Evolutionary conservation across 2,888 invertebrate genomes (phyloP).

Genomic region (Cylindroiulus punctatus): DNA sequence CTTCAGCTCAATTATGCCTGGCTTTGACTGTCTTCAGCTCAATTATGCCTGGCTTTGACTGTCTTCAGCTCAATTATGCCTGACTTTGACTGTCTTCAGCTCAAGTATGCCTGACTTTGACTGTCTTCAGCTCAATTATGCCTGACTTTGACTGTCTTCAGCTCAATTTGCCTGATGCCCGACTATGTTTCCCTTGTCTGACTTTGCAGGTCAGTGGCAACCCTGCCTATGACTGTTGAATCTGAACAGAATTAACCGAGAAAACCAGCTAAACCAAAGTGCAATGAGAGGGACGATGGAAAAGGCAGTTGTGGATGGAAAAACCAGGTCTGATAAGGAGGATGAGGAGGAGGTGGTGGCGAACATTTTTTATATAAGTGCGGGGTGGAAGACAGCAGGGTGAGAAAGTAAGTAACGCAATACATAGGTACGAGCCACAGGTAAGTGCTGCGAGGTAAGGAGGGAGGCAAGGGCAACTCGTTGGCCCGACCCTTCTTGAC

Average conservation of each 20-base stretch:
- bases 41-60: too few relatives aligned
- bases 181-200: too few relatives aligned
- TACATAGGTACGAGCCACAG: conserved; percentile 2
- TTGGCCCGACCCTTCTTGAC: conserved; percentile 38
- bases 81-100: too few relatives aligned
- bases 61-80: too few relatives aligned
- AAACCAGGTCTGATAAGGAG: conserved; percentile 6
- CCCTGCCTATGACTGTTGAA: too few relatives aligned
- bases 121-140: too few relatives aligned
- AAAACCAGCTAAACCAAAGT: neutral
- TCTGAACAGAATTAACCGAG: neutral
- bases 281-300: neutral
- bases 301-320: conserved; percentile 11
- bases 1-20: too few relatives aligned
- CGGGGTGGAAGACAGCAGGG: neutral
- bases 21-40: too few relatives aligned
- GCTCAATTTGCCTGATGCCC: too few relatives aligned
- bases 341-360: neutral
- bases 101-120: too few relatives aligned
- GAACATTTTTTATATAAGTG: neutral
- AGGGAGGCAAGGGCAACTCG: conserved; percentile 37
- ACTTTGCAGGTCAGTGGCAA: too few relatives aligned
- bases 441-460: conserved; percentile 29
- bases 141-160: too few relatives aligned
- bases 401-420: conserved; percentile 17